These are phyloP conservation scores for Notoglanidium macrostoma DNA, from an alignment of 2,797 vertebrate species.

Conservation along the genomic window DNA sequence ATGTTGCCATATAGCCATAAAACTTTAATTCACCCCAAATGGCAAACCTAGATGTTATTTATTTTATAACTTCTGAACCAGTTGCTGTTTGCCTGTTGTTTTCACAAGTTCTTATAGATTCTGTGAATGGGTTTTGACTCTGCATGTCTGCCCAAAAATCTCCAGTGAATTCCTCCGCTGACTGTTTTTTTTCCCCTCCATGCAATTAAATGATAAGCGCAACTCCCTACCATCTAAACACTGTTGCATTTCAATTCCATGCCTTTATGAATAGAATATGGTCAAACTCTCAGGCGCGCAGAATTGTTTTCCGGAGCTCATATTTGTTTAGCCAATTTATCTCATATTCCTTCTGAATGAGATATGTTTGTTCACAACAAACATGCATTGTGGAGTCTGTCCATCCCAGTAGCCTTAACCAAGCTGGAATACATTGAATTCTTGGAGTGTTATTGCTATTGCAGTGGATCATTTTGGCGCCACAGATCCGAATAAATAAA, in stretches of 20 bases:
- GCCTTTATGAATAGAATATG: constrained; percentile 58
- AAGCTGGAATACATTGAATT: constrained; percentile 28
- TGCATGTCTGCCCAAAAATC: constrained; percentile 56
- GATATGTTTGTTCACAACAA: constrained; percentile 58
- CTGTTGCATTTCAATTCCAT: constrained; percentile 55
- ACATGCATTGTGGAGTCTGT: constrained; percentile 38
- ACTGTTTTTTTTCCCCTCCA: constrained; percentile 58
- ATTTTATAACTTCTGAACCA: neutral
- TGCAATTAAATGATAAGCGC: constrained; percentile 78
- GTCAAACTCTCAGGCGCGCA: constrained; percentile 40
- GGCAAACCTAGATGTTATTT: neutral
- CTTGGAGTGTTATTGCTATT: constrained; percentile 38
- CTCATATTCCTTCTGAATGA: constrained; percentile 55
- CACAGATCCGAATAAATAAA: neutral
- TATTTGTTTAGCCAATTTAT: constrained; percentile 56
- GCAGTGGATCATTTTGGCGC: constrained; percentile 21
- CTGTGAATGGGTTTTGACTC: neutral
- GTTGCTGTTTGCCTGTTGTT: constrained; percentile 33
- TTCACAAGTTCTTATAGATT: constrained; percentile 34
- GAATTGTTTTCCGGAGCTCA: constrained; percentile 52
- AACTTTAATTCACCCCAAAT: constrained; percentile 46
- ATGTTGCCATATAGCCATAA: constrained; percentile 41
- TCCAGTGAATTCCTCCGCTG: constrained; percentile 63
- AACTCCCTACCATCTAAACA: constrained; percentile 61
- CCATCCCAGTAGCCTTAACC: constrained; percentile 5